Evolutionary conservation across 2,797 vertebrate genomes (phyloP).

Genomic region (Borostomias antarcticus): DNA sequence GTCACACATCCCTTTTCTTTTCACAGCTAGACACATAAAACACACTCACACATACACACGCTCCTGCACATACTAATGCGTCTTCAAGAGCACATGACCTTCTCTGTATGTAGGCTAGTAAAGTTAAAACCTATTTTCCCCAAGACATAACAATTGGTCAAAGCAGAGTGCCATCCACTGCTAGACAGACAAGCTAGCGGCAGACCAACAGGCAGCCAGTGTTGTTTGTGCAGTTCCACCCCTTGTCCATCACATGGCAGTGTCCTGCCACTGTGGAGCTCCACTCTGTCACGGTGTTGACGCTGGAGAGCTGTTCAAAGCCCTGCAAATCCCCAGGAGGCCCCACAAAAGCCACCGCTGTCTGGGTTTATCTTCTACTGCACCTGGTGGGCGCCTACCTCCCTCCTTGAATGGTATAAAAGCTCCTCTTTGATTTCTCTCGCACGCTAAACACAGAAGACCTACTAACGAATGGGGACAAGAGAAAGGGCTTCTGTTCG

Average conservation of each 20-base stretch:
- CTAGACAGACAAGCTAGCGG: slow-evolving; percentile 15
- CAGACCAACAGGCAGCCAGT: no score
- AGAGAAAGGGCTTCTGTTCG: background rate
- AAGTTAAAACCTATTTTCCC: no score
- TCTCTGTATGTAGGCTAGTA: slow-evolving; percentile 33
- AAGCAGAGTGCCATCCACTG: slow-evolving; percentile 30
- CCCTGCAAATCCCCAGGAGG: slow-evolving; percentile 55
- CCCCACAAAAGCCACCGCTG: background rate
- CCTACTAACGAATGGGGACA: background rate
- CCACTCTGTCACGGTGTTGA: slow-evolving; percentile 58
- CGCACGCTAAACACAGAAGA: background rate
- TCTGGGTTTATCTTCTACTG: background rate
- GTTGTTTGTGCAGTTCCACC: slow-evolving; percentile 68
- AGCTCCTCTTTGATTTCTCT: slow-evolving; percentile 2
- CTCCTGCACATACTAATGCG: slow-evolving; percentile 21
- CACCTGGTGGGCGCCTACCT: background rate
- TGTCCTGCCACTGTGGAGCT: slow-evolving; percentile 69
- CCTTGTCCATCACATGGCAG: slow-evolving; percentile 74
- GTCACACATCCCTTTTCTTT: background rate
- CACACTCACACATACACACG: slow-evolving; percentile 13
- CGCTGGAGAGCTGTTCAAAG: slow-evolving; percentile 66
- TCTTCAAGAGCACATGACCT: slow-evolving; percentile 51
- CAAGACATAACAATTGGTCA: slow-evolving; percentile 50
- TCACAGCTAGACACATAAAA: slow-evolving; percentile 9
- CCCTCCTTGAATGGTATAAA: background rate